phyloP scores from a whole-genome alignment of 2,797 vertebrate genomes.

The Phoxinus dragarum region DNA sequence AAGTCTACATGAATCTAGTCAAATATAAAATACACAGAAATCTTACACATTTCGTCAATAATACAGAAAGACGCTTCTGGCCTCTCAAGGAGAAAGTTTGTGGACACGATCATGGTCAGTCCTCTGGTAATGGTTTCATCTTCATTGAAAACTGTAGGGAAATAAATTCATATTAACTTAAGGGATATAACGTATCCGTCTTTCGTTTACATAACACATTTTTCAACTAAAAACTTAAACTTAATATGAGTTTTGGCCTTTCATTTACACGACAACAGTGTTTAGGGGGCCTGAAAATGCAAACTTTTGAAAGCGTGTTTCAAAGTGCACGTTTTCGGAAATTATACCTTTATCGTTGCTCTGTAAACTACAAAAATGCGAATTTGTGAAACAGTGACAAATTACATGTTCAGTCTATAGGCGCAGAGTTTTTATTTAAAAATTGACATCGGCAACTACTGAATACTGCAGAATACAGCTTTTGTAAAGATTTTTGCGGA shows the following conservation, averaged over 20 bases:
- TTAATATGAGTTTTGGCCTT: not conserved
- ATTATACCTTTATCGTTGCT: fast-evolving
- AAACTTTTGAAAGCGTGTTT: not conserved
- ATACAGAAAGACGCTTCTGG: not conserved
- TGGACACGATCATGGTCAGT: not conserved
- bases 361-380: no score
- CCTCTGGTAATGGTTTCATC: conserved; percentile 7
- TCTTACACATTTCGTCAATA: not conserved
- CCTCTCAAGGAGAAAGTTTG: not conserved
- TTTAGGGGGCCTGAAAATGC: not conserved
- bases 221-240: not conserved
- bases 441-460: not conserved
- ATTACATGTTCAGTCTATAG: not conserved
- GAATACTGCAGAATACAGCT: no score
- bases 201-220: not conserved
- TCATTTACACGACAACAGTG: not conserved
- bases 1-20: not conserved
- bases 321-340: not conserved
- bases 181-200: not conserved
- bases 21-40: not conserved
- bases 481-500: not conserved
- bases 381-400: not conserved
- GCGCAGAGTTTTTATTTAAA: no score
- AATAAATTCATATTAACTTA: not conserved
- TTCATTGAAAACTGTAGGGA: not conserved